Conservation (phyloP, 1,140 invertebrate genomes). For the Sinella curviseta region DNA sequence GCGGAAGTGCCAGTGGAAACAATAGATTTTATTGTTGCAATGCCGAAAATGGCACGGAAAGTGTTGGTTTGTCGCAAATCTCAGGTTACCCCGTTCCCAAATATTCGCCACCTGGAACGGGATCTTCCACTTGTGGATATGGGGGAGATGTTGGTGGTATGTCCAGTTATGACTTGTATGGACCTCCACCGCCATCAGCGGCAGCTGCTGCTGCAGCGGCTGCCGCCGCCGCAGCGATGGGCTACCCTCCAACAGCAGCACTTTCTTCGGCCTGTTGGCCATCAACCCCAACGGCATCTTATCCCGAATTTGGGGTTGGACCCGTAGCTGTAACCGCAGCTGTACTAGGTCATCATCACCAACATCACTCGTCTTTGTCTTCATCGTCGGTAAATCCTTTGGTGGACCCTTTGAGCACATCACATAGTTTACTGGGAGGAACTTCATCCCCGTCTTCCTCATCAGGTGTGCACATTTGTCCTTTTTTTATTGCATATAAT, state of each 20-base stretch:
- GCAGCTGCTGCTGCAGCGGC: not conserved
- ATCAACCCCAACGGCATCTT: not conserved
- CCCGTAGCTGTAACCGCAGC: not conserved
- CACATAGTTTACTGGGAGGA: not conserved
- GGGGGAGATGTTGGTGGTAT: not conserved
- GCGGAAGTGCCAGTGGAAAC: too few species aligned
- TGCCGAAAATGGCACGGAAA: not conserved
- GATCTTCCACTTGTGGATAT: not conserved
- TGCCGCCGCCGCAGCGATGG: not conserved
- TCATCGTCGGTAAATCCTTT: not conserved
- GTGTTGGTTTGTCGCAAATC: not conserved
- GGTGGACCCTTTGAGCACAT: not conserved
- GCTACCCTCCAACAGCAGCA: not conserved
- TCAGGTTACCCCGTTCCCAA: not conserved
- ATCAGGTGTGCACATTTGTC: not conserved
- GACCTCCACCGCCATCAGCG: not conserved
- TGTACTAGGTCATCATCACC: not conserved
- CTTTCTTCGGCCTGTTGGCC: not conserved
- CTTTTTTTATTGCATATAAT: not conserved
- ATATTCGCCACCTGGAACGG: not conserved
- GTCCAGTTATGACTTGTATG: slow-evolving; percentile 2
- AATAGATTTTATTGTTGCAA: not conserved
- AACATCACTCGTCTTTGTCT: not conserved
- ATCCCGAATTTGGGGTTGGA: not conserved
- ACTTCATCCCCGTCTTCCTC: not conserved